Evolutionary conservation across 2,888 invertebrate species (phyloP).

Genomic region (Cyrtodaria siliqua): DNA sequence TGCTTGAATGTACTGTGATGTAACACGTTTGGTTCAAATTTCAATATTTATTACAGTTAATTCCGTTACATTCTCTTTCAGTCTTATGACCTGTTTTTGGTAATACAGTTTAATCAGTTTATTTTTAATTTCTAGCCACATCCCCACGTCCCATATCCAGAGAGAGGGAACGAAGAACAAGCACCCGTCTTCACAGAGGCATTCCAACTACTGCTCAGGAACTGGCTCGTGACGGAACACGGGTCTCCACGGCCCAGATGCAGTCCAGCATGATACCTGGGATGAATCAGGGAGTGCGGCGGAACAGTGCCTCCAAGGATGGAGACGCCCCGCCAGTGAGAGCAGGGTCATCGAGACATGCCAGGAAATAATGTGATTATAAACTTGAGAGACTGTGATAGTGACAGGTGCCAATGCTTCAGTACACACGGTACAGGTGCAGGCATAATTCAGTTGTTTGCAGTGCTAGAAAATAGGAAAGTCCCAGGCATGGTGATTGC

Average conservation of each 20-base stretch:
- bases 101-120: not conserved
- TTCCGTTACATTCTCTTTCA: too few relatives aligned
- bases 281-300: constrained; percentile 78
- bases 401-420: constrained; percentile 15
- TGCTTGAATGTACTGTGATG: too few relatives aligned
- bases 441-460: too few relatives aligned
- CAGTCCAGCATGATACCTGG: constrained; percentile 74
- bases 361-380: constrained; percentile 71
- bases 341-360: constrained; percentile 78
- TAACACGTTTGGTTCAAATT: too few relatives aligned
- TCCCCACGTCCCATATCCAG: constrained; percentile 83
- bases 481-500: too few relatives aligned
- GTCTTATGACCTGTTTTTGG: too few relatives aligned
- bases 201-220: constrained; percentile 80
- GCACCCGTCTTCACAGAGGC: constrained; percentile 83
- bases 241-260: constrained; percentile 78
- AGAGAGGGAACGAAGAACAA: constrained; percentile 82
- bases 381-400: constrained; percentile 29
- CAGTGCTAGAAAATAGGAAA: too few relatives aligned
- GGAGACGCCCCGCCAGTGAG: constrained; percentile 73
- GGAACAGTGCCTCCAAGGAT: constrained; percentile 83
- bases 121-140: constrained; percentile 71
- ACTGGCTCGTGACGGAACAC: constrained; percentile 74
- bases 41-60: too few relatives aligned
- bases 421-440: too few relatives aligned